Conservation (phyloP, 2,888 invertebrate genomes). For the Metalampra italica region DNA sequence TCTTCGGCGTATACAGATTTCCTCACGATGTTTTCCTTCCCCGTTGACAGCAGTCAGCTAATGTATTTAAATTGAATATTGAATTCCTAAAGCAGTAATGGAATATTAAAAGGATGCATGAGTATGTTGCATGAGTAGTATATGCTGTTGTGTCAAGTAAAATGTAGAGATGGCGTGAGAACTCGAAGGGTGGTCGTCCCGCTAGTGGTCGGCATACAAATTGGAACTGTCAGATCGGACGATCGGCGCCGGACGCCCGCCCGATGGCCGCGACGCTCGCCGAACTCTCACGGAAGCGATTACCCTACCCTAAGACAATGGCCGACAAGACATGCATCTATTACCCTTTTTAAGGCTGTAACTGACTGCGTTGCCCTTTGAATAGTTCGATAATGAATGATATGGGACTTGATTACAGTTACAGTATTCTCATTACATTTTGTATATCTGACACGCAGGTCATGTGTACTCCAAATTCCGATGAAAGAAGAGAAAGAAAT, state of each 20-base stretch:
- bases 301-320: slow-evolving; percentile 70
- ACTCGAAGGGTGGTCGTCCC: slow-evolving; percentile 57
- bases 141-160: slow-evolving; percentile 48
- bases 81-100: background rate
- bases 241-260: slow-evolving; percentile 39
- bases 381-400: slow-evolving; percentile 44
- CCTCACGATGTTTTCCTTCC: too few relatives aligned
- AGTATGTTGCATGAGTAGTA: background rate
- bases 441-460: slow-evolving; percentile 2
- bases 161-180: slow-evolving; percentile 66
- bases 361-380: slow-evolving; percentile 55
- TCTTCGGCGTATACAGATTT: too few relatives aligned
- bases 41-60: too few relatives aligned
- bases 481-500: too few relatives aligned
- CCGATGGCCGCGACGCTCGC: slow-evolving; percentile 32
- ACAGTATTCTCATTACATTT: slow-evolving; percentile 7
- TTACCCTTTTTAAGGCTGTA: slow-evolving; percentile 63
- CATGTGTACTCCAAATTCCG: too few relatives aligned
- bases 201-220: slow-evolving; percentile 58
- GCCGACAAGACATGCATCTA: slow-evolving; percentile 72
- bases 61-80: too few relatives aligned
- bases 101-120: background rate
- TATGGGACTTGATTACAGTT: slow-evolving; percentile 19
- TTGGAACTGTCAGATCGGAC: slow-evolving; percentile 54
- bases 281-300: slow-evolving; percentile 74